Evolutionary conservation across 2,113 vertebrate species (phyloP), one percentile per base, ranked within the genome.

Genomic region (Aspidoscelis tigris): DNA sequence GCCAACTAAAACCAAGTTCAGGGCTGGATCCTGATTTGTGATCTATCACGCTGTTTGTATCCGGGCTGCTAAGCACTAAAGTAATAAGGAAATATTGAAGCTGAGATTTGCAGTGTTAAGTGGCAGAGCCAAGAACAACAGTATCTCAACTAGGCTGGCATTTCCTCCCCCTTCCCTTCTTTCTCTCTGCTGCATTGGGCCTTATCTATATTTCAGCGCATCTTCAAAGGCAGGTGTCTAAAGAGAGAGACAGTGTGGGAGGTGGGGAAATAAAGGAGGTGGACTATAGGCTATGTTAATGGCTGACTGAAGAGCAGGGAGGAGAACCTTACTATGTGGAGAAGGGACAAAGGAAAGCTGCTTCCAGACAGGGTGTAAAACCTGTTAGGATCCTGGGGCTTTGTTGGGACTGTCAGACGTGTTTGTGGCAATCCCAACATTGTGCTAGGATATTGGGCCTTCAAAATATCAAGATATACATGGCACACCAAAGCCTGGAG

Each of bases 131-230:
- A 47, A 83, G 64, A 26, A 68, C 44, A 69, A 39, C n/a, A 8
- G 39, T 21, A 24, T 24, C 70, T 66, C 41, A 71, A 22, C 18
- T 41, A 26, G 22, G 47, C 39, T 70, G 66, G 47, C 41, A 5
- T 43, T 26, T 1, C 73, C 26, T 20, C 16, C 78, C 43, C 74
- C 11, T 9, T 16, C 41, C 20, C 58, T 50, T 20, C 55, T 66
- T n/a, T 7, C 22, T 69, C 78, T 85, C 84, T 24, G 87, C 91
- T 82, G 88, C 83, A 58, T 87, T 91, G 85, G 72, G 86, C 90
- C 93, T 93, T 94, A 94, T 93, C 92, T 93, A 94, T 93, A 89
- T 93, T 94, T 93, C 91, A 93, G 89, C 24, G 90, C 90, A 85
- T 91, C 93, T 93, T 94, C 93, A 94, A 94, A 94, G 93, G 85